Conservation (phyloP, 2,888 invertebrate genomes). For the Cotesia congregata region DNA sequence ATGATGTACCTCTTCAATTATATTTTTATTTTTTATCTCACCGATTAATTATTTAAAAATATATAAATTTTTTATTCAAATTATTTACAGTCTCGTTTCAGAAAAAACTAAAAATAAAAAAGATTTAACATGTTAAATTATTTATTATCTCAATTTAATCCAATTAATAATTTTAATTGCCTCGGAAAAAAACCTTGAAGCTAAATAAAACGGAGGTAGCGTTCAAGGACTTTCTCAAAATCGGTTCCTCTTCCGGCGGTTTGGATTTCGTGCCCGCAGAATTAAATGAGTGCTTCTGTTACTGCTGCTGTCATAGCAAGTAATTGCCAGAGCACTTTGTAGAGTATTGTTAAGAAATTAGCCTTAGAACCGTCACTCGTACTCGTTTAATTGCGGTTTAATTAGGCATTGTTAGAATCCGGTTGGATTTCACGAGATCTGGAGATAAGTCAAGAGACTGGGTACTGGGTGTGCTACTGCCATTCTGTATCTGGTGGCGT, state of each 20-base stretch:
- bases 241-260: slow-evolving; percentile 47
- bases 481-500: not conserved
- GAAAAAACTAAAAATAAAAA: slow-evolving; percentile 13
- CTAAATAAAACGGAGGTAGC: not conserved
- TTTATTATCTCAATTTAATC: not conserved
- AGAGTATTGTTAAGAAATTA: slow-evolving; percentile 50
- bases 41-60: not conserved
- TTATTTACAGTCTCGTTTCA: too few species aligned
- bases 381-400: slow-evolving; percentile 57
- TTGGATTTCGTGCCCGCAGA: slow-evolving; percentile 36
- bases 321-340: slow-evolving; percentile 31
- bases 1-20: slow-evolving; percentile 27
- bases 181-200: not conserved
- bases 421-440: slow-evolving; percentile 38
- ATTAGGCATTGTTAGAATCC: slow-evolving; percentile 56
- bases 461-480: slow-evolving; percentile 17
- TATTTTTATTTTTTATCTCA: not conserved
- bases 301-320: slow-evolving; percentile 16
- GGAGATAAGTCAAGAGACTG: slow-evolving; percentile 23
- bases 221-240: slow-evolving; percentile 53
- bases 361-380: slow-evolving; percentile 47
- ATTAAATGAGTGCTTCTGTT: not conserved
- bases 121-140: not conserved
- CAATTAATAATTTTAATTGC: not conserved
- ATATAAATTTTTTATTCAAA: not conserved